Evolutionary conservation across 2,797 vertebrate species (phyloP).

Genomic region (Sebastes hubbsi): DNA sequence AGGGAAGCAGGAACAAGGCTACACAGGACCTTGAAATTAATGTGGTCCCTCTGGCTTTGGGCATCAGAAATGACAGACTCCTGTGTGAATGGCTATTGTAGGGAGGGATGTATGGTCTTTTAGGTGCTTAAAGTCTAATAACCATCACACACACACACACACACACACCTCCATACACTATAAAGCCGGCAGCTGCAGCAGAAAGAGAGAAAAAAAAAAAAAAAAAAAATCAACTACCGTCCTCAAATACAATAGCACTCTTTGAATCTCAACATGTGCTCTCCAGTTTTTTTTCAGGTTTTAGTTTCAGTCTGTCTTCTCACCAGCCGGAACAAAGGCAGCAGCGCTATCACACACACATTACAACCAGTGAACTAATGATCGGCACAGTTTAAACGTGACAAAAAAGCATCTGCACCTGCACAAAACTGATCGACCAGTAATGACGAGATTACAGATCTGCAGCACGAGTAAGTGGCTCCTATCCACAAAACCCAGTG

Average conservation of each 20-base stretch:
- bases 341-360: slow-evolving; percentile 13
- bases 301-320: slow-evolving; percentile 35
- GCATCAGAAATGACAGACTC: slow-evolving; percentile 70
- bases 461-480: neutral
- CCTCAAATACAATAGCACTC: slow-evolving; percentile 71
- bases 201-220: neutral
- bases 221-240: slow-evolving; percentile 66
- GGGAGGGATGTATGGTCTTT: slow-evolving; percentile 65
- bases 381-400: neutral
- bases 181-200: slow-evolving; percentile 80
- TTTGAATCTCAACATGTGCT: slow-evolving; percentile 76
- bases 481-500: neutral
- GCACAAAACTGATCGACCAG: neutral
- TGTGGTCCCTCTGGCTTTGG: slow-evolving; percentile 75
- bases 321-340: slow-evolving; percentile 21
- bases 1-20: slow-evolving; percentile 38
- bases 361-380: slow-evolving; percentile 15
- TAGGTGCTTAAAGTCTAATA: slow-evolving; percentile 83
- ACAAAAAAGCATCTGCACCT: slow-evolving; percentile 30
- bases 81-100: slow-evolving; percentile 70
- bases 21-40: slow-evolving; percentile 76
- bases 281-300: slow-evolving; percentile 58
- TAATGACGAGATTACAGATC: neutral
- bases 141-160: slow-evolving; percentile 61
- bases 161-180: slow-evolving; percentile 50